Evolutionary conservation across 2,113 vertebrate genomes (phyloP).

Genomic region (Megaceryle torquata): DNA sequence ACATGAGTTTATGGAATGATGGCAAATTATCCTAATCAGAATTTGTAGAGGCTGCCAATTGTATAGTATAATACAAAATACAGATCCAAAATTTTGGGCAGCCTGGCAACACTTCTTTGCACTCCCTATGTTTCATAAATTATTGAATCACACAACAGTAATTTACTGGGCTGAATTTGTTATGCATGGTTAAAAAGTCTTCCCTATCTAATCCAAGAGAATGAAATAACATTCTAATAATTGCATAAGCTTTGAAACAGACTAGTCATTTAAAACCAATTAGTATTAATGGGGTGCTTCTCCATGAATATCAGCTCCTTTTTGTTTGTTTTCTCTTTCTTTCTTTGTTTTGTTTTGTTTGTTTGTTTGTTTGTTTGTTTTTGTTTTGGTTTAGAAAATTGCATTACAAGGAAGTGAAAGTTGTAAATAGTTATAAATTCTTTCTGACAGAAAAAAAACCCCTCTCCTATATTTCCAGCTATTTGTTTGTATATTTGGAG

Average conservation of each 20-base stretch:
- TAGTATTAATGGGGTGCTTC: background rate
- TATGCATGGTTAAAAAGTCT: background rate
- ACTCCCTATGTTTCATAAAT: background rate
- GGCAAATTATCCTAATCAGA: background rate
- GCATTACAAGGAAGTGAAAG: background rate
- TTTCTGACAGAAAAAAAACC: background rate
- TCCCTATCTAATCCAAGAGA: background rate
- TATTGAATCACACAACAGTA: background rate
- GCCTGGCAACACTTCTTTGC: background rate
- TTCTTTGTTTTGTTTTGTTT: background rate
- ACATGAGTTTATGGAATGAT: background rate
- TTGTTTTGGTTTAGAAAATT: background rate
- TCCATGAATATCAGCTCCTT: background rate
- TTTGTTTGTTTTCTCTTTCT: background rate
- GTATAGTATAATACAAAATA: background rate
- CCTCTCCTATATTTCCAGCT: background rate
- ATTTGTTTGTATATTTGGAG: too few relatives aligned
- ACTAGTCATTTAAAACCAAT: background rate
- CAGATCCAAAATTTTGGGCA: background rate
- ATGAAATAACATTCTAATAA: background rate
- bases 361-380: too few relatives aligned
- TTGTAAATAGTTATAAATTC: background rate
- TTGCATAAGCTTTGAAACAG: background rate
- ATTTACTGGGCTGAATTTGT: constrained; percentile 7
- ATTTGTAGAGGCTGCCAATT: background rate